Evolutionary conservation across 2,113 vertebrate genomes (phyloP).

Genomic region (Todiramphus chloris): DNA sequence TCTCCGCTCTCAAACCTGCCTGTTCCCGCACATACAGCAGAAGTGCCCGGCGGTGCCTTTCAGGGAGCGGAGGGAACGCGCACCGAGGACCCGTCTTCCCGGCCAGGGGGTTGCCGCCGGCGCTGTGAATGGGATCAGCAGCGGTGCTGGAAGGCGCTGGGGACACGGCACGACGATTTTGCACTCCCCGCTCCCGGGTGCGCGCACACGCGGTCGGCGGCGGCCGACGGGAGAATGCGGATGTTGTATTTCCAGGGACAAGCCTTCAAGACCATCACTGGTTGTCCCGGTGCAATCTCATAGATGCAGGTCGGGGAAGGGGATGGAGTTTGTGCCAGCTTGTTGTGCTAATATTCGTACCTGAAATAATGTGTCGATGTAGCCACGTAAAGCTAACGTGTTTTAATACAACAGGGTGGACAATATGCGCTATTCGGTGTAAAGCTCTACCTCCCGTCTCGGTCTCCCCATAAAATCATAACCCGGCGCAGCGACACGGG

Average conservation of each 20-base stretch:
- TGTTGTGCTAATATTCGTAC: not conserved
- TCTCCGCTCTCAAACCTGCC: not conserved
- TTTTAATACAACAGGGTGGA: not conserved
- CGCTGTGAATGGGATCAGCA: accelerated
- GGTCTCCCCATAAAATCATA: not conserved
- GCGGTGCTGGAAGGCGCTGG: accelerated
- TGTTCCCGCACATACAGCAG: not conserved
- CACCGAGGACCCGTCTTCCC: not conserved
- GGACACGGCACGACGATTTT: not conserved
- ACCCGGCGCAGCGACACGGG: not conserved
- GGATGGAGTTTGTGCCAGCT: not conserved
- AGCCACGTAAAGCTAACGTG: not conserved
- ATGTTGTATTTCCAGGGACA: not conserved
- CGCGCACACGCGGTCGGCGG: not conserved
- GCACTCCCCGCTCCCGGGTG: not conserved
- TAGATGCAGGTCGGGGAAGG: not conserved
- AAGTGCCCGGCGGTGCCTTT: not conserved
- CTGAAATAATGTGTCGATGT: not conserved
- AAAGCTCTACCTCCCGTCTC: not conserved
- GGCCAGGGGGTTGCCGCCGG: not conserved
- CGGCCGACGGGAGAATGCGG: not conserved
- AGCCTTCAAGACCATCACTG: not conserved
- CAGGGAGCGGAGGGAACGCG: accelerated
- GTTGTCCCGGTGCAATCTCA: not conserved
- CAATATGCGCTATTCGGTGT: not conserved